phyloP scores from a whole-genome alignment of 2,797 vertebrate species.

The Sebastes diploproa region DNA sequence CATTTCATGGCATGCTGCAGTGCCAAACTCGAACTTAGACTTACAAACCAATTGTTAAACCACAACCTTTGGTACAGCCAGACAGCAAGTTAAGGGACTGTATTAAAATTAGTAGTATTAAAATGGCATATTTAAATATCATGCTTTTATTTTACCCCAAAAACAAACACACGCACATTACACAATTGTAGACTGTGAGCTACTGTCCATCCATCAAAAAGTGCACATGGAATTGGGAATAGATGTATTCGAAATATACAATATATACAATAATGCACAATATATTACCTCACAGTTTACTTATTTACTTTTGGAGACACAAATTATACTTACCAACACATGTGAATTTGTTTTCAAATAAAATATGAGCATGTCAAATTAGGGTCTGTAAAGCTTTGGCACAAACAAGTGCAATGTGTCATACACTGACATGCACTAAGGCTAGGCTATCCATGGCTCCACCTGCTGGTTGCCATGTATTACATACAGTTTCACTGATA shows the following conservation, averaged over 20 bases:
- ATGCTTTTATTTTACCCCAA: background rate
- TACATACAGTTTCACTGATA: background rate
- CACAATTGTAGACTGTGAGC: background rate
- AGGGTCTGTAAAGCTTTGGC: background rate
- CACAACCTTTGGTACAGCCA: background rate
- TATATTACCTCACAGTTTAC: background rate
- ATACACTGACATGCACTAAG: background rate
- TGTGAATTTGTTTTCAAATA: background rate
- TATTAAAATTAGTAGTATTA: background rate
- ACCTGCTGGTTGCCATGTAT: conserved; percentile 53
- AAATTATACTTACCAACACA: background rate
- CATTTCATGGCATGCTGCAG: background rate
- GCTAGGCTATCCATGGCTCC: conserved; percentile 37
- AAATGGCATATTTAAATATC: background rate
- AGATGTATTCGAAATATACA: background rate
- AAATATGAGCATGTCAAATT: background rate
- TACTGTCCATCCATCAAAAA: background rate
- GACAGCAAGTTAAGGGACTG: background rate
- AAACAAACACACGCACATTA: background rate
- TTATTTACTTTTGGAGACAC: background rate
- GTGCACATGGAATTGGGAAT: background rate
- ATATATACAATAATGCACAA: background rate
- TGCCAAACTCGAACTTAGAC: background rate
- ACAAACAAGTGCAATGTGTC: background rate
- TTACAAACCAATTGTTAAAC: background rate